Evolutionary conservation across 2,888 invertebrate genomes (phyloP), one percentile per base, ranked within the genome.

Genomic region (Melitaea athalia): DNA sequence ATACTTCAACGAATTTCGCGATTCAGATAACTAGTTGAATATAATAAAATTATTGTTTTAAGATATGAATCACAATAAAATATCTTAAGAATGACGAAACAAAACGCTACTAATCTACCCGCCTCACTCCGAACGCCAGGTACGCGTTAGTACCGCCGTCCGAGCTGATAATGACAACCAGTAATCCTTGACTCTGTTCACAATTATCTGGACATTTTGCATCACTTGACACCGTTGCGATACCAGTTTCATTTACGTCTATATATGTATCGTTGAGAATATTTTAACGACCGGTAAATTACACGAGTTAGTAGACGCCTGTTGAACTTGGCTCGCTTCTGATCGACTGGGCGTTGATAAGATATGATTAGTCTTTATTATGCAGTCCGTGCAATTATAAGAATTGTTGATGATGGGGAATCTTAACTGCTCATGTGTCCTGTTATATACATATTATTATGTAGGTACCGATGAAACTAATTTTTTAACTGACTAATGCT

Each of bases 201-300:
- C 86, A 85, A 89, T 90, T 88, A 91, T 87, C 88, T 91, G 88
- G 89, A 87, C 88, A 85, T 81, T 87, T 86, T 84, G 83, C 87
- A 85, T 86, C 83, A 86, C 88, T 88, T 86, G 88, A 88, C 87
- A 88, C 79, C 77, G 80, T 84, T 86, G 81, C 78, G 78, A 77
- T 77, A 78, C 76, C 77, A 74, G 73, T 77, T 78, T 74, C 77
- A 78, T 77, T 75, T 52, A 31, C 72, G 74, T 65, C 70, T 70
- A 72, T 74, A 71, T 73, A 74, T 71, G 74, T 74, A 74, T 71
- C 70, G 75, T 71, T 55, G 55, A 15, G 83, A 88, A 87, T 78
- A 79, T 83, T 85, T 83, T 88, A 89, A 89, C 85, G 84, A 84
- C 79, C 78, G 78, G 81, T 80, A 82, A 87, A 88, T 88, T 85